Conservation (phyloP, 2,888 invertebrate species). For the Anthophora plumipes region DNA sequence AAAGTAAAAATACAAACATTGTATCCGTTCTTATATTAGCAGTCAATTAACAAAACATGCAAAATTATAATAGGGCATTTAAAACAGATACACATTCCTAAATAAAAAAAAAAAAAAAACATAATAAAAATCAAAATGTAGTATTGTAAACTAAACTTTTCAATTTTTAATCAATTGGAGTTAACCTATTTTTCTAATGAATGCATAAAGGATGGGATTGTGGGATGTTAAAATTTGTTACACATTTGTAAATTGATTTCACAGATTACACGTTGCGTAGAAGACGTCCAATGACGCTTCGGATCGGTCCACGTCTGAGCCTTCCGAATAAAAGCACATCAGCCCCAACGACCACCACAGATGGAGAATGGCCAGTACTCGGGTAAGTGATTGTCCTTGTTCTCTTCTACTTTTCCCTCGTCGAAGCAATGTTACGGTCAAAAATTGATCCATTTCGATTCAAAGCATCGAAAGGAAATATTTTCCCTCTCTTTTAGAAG, state of each 20-base stretch:
- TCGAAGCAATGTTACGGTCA: background rate
- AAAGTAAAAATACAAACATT: too few relatives aligned
- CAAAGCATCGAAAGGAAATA: background rate
- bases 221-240: too few relatives aligned
- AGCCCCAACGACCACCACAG: constrained; percentile 83
- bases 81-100: too few relatives aligned
- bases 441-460: background rate
- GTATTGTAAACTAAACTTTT: too few relatives aligned
- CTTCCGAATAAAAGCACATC: constrained; percentile 85
- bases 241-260: constrained; percentile 57
- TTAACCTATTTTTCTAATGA: too few relatives aligned
- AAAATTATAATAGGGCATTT: too few relatives aligned
- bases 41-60: too few relatives aligned
- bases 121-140: too few relatives aligned
- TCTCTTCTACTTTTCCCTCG: background rate
- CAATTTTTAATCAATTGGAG: too few relatives aligned
- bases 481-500: background rate
- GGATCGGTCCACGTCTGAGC: constrained; percentile 85
- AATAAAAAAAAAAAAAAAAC: too few relatives aligned
- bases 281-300: constrained; percentile 85
- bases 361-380: constrained; percentile 85
- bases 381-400: background rate
- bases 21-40: too few relatives aligned
- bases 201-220: too few relatives aligned
- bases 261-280: constrained; percentile 85